Conservation (phyloP, 2,888 invertebrate genomes). For the Erebia ligea region DNA sequence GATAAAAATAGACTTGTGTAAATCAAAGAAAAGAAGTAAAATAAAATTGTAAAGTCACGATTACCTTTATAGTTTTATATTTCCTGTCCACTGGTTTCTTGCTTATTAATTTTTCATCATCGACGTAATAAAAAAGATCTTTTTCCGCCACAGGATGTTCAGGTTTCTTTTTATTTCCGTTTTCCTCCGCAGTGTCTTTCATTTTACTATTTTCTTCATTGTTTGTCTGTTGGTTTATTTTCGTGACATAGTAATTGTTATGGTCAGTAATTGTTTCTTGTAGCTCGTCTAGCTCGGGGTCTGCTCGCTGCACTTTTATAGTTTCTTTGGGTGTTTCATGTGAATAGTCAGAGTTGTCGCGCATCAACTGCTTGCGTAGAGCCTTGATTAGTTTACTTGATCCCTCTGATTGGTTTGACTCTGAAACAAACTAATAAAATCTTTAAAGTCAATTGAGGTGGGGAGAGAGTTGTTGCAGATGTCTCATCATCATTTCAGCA, state of each 20-base stretch:
- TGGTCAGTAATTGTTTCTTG: neutral
- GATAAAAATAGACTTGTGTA: no score
- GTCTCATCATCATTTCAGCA: no score
- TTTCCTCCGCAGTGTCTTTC: neutral
- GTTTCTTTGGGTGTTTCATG: neutral
- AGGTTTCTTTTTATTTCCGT: neutral
- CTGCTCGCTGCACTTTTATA: neutral
- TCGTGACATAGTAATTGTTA: neutral
- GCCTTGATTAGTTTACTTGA: conserved; percentile 1
- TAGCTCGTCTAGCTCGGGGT: neutral
- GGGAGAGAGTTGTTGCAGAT: neutral
- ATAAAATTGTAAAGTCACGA: neutral
- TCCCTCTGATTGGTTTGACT: neutral
- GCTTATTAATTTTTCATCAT: conserved; percentile 17
- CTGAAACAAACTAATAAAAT: neutral
- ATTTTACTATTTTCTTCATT: neutral
- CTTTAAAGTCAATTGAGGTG: neutral
- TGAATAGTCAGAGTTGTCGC: conserved; percentile 26
- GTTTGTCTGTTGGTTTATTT: neutral
- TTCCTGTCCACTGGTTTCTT: conserved; percentile 2
- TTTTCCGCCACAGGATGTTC: conserved; percentile 21
- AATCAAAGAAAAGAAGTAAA: no score
- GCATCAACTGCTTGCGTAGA: conserved; percentile 22
- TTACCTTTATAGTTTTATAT: conserved; percentile 32
- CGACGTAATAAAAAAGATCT: conserved; percentile 30